Evolutionary conservation across 2,888 invertebrate genomes (phyloP).

Genomic region (Apamea sordens): DNA sequence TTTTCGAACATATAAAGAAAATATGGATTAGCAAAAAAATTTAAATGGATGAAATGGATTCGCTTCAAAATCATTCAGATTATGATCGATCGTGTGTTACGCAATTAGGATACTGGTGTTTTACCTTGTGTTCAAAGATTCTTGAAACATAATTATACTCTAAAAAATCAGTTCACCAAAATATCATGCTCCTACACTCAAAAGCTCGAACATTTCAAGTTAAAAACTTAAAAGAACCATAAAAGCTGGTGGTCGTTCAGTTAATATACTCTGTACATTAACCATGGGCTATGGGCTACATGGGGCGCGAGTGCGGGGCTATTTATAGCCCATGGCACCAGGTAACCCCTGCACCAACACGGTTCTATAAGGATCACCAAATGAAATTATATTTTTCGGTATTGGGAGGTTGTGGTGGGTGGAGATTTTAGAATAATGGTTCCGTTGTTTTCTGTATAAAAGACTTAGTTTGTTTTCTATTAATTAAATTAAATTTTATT

Average conservation of each 20-base stretch:
- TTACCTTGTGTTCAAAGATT: not conserved
- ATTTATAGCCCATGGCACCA: constrained; percentile 66
- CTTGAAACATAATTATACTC: not conserved
- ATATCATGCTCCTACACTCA: constrained; percentile 39
- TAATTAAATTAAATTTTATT: too few relatives aligned
- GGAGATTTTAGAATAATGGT: too few relatives aligned
- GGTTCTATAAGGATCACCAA: constrained; percentile 34
- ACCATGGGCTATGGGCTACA: constrained; percentile 56
- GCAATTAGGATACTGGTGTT: not conserved
- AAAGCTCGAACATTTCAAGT: constrained; percentile 34
- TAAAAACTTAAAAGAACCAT: constrained; percentile 63
- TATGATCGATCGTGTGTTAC: too few relatives aligned
- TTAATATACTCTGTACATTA: constrained; percentile 68
- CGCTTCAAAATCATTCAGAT: too few relatives aligned
- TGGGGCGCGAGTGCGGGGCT: constrained; percentile 64
- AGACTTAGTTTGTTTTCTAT: too few relatives aligned
- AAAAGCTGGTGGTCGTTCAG: constrained; percentile 64
- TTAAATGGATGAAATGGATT: too few relatives aligned
- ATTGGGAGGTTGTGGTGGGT: not conserved
- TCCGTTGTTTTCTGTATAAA: too few relatives aligned
- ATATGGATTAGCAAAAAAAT: too few relatives aligned
- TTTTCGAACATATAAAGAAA: too few relatives aligned
- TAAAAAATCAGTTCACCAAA: not conserved
- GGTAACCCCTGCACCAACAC: constrained; percentile 62
- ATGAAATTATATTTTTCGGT: constrained; percentile 24